Conservation (phyloP, 2,888 invertebrate genomes). For the Apodemia hepburni region DNA sequence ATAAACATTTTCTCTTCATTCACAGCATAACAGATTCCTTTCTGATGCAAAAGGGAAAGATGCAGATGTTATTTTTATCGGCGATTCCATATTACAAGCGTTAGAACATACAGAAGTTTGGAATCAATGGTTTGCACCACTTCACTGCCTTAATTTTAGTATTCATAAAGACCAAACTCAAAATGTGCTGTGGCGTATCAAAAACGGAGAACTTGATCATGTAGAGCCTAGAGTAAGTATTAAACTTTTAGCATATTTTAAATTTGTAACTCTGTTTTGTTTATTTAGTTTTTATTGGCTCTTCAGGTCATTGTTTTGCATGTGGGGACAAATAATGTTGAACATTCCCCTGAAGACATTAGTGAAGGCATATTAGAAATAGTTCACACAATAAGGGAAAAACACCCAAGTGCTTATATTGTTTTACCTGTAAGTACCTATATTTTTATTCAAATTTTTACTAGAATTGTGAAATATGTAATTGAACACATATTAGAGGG, state of each 20-base stretch:
- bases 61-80: constrained; percentile 95
- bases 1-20: constrained; percentile 19
- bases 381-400: constrained; percentile 85
- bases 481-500: too few relatives aligned
- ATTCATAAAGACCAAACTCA: constrained; percentile 93
- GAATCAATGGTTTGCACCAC: constrained; percentile 94
- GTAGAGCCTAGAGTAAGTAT: constrained; percentile 89
- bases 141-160: constrained; percentile 95
- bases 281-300: constrained; percentile 18
- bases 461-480: too few relatives aligned
- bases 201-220: constrained; percentile 93
- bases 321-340: constrained; percentile 94
- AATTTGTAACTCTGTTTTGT: constrained; percentile 11
- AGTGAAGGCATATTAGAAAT: constrained; percentile 90
- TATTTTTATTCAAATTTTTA: constrained; percentile 1
- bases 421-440: constrained; percentile 88
- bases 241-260: neutral
- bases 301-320: constrained; percentile 89
- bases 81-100: constrained; percentile 92
- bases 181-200: constrained; percentile 93
- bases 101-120: constrained; percentile 92
- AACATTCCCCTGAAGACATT: constrained; percentile 89
- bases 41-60: constrained; percentile 93
- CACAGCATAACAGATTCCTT: constrained; percentile 91
- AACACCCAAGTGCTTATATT: constrained; percentile 89